A percentile compares a stretch with the other conserved stretches of the same genome.
Evolutionary conservation across 2,797 vertebrate species (phyloP).

Genomic region (Okamejei kenojei): DNA sequence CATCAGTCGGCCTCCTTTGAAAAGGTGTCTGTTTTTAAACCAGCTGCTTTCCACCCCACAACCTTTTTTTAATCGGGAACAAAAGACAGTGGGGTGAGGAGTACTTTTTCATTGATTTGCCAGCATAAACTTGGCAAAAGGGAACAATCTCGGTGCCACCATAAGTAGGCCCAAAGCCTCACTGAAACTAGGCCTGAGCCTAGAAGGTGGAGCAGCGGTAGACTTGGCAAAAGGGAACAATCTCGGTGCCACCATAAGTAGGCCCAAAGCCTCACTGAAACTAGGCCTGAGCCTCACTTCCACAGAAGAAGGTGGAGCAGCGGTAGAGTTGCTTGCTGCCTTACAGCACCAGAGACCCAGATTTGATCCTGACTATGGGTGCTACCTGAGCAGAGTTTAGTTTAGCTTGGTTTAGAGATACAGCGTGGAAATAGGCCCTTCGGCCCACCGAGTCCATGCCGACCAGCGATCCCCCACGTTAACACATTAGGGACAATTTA

Average conservation of each 20-base stretch:
- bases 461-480: no score
- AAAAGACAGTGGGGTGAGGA: background rate
- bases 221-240: background rate
- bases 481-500: no score
- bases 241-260: background rate
- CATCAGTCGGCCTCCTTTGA: background rate
- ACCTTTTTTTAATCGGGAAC: background rate
- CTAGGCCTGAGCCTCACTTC: background rate
- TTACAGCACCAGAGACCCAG: no score
- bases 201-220: no score
- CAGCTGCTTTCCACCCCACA: background rate
- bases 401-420: no score
- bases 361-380: no score
- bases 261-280: background rate
- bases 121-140: background rate
- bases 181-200: background rate
- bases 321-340: no score
- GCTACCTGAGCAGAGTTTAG: no score
- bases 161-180: background rate
- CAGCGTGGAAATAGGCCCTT: no score
- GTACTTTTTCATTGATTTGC: no score
- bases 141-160: background rate
- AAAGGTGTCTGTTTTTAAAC: background rate
- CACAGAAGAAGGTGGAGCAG: no score
- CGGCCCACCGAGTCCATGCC: no score